Evolutionary conservation across 2,888 invertebrate species (phyloP).

Genomic region (Seira ritae): DNA sequence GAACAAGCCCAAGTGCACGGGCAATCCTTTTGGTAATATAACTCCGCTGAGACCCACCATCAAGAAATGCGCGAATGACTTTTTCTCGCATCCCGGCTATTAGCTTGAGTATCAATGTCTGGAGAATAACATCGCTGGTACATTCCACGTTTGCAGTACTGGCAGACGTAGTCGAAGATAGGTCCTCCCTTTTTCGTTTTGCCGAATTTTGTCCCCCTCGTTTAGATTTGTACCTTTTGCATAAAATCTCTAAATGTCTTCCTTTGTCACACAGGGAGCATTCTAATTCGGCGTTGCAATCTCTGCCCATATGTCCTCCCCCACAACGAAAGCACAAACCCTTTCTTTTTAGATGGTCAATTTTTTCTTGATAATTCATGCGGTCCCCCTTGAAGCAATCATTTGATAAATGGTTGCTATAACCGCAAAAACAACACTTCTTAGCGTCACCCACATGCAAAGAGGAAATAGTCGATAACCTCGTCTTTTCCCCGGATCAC

Average conservation of each 20-base stretch:
- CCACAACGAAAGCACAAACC: conserved; percentile 14
- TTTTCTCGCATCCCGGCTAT: no score
- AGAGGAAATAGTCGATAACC: no score
- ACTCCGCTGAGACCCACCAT: conserved; percentile 72
- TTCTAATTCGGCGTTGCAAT: not conserved
- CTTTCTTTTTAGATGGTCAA: not conserved
- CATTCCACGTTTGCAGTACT: no score
- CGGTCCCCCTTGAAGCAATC: conserved; percentile 5
- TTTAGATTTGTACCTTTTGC: not conserved
- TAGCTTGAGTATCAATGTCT: no score
- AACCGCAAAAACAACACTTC: conserved; percentile 21
- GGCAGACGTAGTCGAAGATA: not conserved
- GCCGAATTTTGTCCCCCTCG: not conserved
- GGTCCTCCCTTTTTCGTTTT: not conserved
- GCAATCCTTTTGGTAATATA: conserved; percentile 69
- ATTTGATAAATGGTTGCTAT: not conserved
- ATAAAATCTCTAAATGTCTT: not conserved
- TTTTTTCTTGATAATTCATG: conserved; percentile 15
- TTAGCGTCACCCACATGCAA: no score
- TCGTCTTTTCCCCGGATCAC: not conserved
- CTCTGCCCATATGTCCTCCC: not conserved
- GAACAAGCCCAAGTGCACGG: conserved; percentile 61
- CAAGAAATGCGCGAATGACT: conserved; percentile 61
- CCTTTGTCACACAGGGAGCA: not conserved
- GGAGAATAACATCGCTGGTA: no score